Base-by-base conservation (phyloP, 2,113 vertebrate genomes). In the Gobius niger region DNA sequence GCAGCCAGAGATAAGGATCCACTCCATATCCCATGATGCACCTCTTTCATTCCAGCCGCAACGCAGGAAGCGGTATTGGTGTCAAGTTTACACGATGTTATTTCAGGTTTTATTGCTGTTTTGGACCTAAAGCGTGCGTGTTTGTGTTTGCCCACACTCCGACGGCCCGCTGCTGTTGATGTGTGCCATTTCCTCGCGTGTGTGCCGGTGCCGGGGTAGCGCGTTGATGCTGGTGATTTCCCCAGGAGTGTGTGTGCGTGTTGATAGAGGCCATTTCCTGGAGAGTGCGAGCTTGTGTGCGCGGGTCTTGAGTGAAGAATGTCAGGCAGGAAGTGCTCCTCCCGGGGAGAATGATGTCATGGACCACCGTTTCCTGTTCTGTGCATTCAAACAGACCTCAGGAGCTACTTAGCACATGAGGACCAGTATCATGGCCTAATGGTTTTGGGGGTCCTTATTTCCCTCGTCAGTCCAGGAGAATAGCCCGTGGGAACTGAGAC, bases 241-340 rank as follows among this genome's bases (percentile, higher is more conserved):
- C 80, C 68, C 57, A 19, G 69, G 67, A 82, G 72, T 68, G 70
- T 85, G 79, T 81, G 75, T 79, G 78, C 82, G 83, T 87, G 85
- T 89, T 90, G 88, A 91, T 86, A 88, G 87, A 86, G 82, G 85
- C 89, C 82, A 86, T 91, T 91, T 92, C 89, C 89, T 91, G 86
- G 66, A 24, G 60, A 87, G 81, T 65, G 80, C 42, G 47, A 63
- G 50, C 13, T 62, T 85, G 88, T 79, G 83, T 88, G 77, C 77
- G 81, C 78, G 78, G 18, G 12, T 87, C 81, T 90, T 88, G 87
- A 90, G 85, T 85, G 87, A 92, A 90, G 90, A 91, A 91, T 90
- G 88, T 90, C 88, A 68, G 83, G 74, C 86, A 91, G 91, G 90
- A 91, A 92, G 87, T 88, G 83, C 89, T 91, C 90, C 89, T 92